Conservation (phyloP, 2,113 vertebrate genomes). For the Sorex araneus region DNA sequence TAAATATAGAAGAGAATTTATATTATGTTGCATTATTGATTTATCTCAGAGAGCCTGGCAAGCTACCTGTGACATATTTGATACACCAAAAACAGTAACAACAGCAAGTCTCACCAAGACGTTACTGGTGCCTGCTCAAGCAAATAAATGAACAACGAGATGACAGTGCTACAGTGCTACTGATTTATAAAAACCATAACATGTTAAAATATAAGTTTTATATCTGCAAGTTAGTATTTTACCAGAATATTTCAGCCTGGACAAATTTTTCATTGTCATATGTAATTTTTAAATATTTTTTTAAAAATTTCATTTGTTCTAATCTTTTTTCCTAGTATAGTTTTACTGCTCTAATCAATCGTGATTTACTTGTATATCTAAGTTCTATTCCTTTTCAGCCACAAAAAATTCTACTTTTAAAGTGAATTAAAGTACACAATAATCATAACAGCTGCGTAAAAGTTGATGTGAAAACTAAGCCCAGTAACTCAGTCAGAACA, state of each 20-base stretch:
- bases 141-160: no score
- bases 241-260: constrained; percentile 45
- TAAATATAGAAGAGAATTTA: background rate
- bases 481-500: background rate
- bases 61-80: no score
- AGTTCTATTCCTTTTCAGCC: background rate
- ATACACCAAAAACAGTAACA: no score
- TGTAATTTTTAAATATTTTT: no score
- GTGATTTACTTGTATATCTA: constrained; percentile 58
- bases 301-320: no score
- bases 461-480: background rate
- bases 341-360: constrained; percentile 27
- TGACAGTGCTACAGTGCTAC: no score
- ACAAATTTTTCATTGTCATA: constrained; percentile 20
- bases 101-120: no score
- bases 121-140: no score
- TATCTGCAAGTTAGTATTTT: background rate
- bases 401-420: constrained; percentile 29
- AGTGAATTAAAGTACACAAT: background rate
- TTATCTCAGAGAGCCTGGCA: no score
- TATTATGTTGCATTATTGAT: background rate
- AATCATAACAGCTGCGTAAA: background rate
- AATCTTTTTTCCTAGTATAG: background rate
- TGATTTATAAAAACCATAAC: no score
- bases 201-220: background rate